Percentiles rank a stretch among this genome's conserved stretches.
Evolutionary conservation across 2,888 invertebrate genomes (phyloP).

Genomic region (Tenthredo notha): DNA sequence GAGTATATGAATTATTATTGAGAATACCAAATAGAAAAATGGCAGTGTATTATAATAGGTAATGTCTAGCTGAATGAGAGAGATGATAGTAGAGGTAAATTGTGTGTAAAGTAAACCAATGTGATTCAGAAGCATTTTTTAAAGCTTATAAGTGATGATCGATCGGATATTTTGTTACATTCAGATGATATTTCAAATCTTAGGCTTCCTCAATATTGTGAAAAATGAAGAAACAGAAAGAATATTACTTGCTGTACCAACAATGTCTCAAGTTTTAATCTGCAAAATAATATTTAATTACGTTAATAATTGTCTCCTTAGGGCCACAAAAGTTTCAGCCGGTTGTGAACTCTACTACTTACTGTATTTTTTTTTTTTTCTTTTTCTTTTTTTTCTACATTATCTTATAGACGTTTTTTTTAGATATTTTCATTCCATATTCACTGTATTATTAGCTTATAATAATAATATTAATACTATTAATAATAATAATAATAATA

Average conservation of each 20-base stretch:
- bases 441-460: constrained; percentile 30
- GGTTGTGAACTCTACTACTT: constrained; percentile 16
- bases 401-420: not conserved
- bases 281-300: not conserved
- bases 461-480: not conserved
- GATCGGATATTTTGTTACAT: constrained; percentile 44
- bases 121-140: constrained; percentile 46
- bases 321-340: not conserved
- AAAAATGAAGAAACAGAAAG: not conserved
- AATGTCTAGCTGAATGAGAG: constrained; percentile 33
- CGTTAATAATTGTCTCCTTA: not conserved
- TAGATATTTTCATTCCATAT: constrained; percentile 25
- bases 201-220: constrained; percentile 35
- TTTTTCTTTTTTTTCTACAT: not conserved
- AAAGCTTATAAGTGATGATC: constrained; percentile 7
- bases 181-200: not conserved
- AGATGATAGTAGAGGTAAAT: not conserved
- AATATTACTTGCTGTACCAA: not conserved
- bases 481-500: too few relatives aligned
- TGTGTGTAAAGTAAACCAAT: constrained; percentile 34
- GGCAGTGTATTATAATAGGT: constrained; percentile 35
- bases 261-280: not conserved
- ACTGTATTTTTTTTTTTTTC: not conserved
- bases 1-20: constrained; percentile 1
- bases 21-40: constrained; percentile 25